Conservation (phyloP, 2,888 invertebrate genomes). For the Scaptomyza polygonia region DNA sequence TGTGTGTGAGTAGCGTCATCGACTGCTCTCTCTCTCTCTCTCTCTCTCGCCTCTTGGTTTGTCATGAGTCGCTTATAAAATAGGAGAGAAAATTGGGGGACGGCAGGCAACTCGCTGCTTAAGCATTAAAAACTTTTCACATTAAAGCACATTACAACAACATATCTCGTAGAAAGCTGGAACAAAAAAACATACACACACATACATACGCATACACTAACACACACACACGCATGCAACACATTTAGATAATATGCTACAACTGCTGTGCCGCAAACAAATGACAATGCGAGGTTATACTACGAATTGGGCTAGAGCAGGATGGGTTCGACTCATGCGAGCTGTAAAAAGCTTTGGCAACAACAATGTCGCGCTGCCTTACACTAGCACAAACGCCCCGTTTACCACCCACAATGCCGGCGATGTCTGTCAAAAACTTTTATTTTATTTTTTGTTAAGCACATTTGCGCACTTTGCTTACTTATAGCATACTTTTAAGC, state of each 20-base stretch:
- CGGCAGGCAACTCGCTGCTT: slow-evolving; percentile 61
- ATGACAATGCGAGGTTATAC: slow-evolving; percentile 58
- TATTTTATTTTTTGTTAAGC: slow-evolving; percentile 73
- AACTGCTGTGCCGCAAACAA: slow-evolving; percentile 76
- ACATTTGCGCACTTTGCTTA: slow-evolving; percentile 75
- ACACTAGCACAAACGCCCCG: slow-evolving; percentile 37
- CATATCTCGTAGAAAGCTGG: slow-evolving; percentile 73
- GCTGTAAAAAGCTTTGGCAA: slow-evolving; percentile 79
- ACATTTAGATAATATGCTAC: slow-evolving; percentile 81
- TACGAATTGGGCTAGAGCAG: neutral
- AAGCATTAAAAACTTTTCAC: slow-evolving; percentile 81
- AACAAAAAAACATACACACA: slow-evolving; percentile 51
- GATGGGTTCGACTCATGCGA: slow-evolving; percentile 62
- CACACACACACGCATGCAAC: slow-evolving; percentile 68
- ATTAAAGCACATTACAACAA: slow-evolving; percentile 80
- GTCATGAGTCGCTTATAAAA: slow-evolving; percentile 31
- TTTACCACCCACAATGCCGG: neutral
- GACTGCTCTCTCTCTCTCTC: too few relatives aligned
- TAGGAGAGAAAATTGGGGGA: slow-evolving; percentile 15
- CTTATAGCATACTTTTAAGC: slow-evolving; percentile 76
- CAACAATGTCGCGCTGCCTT: slow-evolving; percentile 79
- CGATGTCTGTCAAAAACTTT: slow-evolving; percentile 36
- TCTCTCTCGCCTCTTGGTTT: slow-evolving; percentile 16
- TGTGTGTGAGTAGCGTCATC: slow-evolving; percentile 45
- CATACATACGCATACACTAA: slow-evolving; percentile 36